phyloP scores from a whole-genome alignment of 2,113 vertebrate genomes.

The Cairina moschata region DNA sequence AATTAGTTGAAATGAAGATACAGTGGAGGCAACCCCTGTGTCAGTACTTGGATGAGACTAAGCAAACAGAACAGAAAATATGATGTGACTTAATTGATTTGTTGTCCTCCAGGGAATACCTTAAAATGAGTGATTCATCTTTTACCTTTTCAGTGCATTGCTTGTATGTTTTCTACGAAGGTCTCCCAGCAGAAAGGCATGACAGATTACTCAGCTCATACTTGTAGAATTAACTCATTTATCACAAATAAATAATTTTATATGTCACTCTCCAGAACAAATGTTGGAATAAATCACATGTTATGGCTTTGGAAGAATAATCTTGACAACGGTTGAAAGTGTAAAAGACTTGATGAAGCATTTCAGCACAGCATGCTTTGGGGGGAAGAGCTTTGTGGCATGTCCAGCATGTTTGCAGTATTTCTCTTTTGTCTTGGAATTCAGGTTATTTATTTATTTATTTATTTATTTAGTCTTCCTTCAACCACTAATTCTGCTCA shows the following conservation, averaged over 20 bases:
- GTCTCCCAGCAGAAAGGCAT: background rate
- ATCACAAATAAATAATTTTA: background rate
- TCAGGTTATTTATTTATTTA: background rate
- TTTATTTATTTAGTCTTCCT: background rate
- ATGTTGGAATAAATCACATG: background rate
- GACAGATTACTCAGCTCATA: background rate
- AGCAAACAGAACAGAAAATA: background rate
- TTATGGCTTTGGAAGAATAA: background rate
- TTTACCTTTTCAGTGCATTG: background rate
- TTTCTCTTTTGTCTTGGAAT: background rate
- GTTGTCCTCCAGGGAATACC: background rate
- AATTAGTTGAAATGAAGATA: conserved; percentile 2
- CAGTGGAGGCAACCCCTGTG: background rate
- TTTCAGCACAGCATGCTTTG: background rate
- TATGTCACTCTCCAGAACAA: background rate
- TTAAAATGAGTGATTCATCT: background rate
- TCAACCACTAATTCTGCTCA: background rate
- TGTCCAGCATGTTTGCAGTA: background rate
- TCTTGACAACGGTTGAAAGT: background rate
- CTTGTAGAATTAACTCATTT: conserved; percentile 6
- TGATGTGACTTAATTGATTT: background rate
- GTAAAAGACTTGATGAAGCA: background rate
- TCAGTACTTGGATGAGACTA: background rate
- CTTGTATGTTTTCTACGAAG: background rate
- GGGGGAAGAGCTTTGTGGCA: background rate